Percentiles rank a stretch among this genome's conserved stretches.
Conservation (phyloP, 2,888 invertebrate species). For the Dicycla oo region DNA sequence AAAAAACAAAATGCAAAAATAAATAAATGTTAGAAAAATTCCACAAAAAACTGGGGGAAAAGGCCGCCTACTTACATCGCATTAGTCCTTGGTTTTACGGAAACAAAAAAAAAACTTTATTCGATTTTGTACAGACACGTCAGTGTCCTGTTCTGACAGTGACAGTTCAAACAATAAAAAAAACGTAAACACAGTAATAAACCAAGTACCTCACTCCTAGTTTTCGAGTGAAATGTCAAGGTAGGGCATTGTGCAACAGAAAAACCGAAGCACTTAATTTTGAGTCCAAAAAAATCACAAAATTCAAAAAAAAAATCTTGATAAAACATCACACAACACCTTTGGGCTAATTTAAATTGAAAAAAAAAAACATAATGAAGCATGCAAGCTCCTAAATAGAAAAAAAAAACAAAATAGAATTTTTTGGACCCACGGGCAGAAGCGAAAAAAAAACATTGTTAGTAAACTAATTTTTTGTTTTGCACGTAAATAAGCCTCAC, state of each 20-base stretch:
- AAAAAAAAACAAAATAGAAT: conserved; percentile 71
- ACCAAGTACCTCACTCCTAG: conserved; percentile 85
- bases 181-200: conserved; percentile 72
- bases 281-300: conserved; percentile 88
- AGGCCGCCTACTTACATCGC: conserved; percentile 79
- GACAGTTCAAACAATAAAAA: conserved; percentile 68
- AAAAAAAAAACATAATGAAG: conserved; percentile 69
- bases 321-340: conserved; percentile 83
- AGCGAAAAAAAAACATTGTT: conserved; percentile 76
- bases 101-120: conserved; percentile 71
- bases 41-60: conserved; percentile 55
- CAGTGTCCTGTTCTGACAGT: conserved; percentile 85
- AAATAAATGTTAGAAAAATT: conserved; percentile 70
- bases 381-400: conserved; percentile 70
- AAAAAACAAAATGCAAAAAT: conserved; percentile 65
- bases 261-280: conserved; percentile 82
- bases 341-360: conserved; percentile 81
- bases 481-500: conserved; percentile 79
- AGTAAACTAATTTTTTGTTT: conserved; percentile 73
- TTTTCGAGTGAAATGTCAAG: conserved; percentile 88
- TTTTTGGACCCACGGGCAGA: conserved; percentile 87
- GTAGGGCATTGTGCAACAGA: conserved; percentile 87
- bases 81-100: conserved; percentile 80
- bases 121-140: conserved; percentile 69
- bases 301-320: conserved; percentile 61